A percentile compares a stretch with the other conserved stretches of the same genome.
These are phyloP conservation scores for Drosophila nannoptera DNA, from an alignment of 1,140 invertebrate species.

Conservation along the genomic window DNA sequence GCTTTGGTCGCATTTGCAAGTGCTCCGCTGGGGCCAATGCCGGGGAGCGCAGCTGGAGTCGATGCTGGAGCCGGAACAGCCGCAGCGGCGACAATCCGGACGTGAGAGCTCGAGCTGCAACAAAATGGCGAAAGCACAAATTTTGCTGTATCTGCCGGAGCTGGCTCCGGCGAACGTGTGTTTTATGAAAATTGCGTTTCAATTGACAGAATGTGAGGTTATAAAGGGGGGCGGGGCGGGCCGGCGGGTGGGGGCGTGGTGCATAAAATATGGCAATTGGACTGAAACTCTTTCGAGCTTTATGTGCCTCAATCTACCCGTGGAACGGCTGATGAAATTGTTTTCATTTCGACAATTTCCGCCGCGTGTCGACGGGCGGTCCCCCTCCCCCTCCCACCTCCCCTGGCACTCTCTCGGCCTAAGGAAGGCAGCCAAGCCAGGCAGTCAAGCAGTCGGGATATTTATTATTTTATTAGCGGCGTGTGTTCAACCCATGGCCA, in stretches of 20 bases:
- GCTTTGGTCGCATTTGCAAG: constrained; percentile 70
- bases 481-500: constrained; percentile 46
- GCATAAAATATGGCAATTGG: constrained; percentile 74
- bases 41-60: background rate
- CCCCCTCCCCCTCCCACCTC: background rate
- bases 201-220: constrained; percentile 53
- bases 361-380: constrained; percentile 36
- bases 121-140: constrained; percentile 29
- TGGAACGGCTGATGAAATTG: constrained; percentile 67
- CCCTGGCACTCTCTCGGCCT: too few relatives aligned
- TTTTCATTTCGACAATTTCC: constrained; percentile 67
- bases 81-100: constrained; percentile 41
- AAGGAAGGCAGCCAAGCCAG: constrained; percentile 1
- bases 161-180: constrained; percentile 48
- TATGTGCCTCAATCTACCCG: constrained; percentile 36
- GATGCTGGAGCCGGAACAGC: background rate
- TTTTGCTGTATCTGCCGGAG: constrained; percentile 31
- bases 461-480: constrained; percentile 77
- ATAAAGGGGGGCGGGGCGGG: constrained; percentile 7
- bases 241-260: constrained; percentile 27
- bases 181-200: constrained; percentile 77
- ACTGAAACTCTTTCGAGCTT: constrained; percentile 61
- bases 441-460: constrained; percentile 50
- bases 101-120: constrained; percentile 26
- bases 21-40: constrained; percentile 67